Base-by-base conservation (phyloP, 30 jellyfish, hydroid and myxozoan genomes). In the Euphysa ruthae region DNA sequence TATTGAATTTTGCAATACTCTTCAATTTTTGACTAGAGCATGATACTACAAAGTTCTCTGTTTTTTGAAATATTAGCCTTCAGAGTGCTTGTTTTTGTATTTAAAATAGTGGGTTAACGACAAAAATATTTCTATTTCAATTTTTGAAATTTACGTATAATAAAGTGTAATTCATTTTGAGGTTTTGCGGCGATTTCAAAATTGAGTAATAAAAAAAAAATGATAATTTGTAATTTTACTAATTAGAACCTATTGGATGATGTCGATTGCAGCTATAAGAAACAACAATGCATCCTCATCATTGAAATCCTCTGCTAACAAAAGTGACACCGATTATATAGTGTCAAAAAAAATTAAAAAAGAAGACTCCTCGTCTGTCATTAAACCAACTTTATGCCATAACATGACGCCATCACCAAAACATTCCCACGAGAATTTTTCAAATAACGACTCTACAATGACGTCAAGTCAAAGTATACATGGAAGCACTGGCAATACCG, bases 201-300 rank as follows among this genome's bases (percentile, higher is more conserved):
- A n/a, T n/a, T n/a, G n/a, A n/a, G n/a, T n/a, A n/a, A n/a, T n/a
- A n/a, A n/a, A n/a, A n/a, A n/a, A n/a, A n/a, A n/a, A n/a, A n/a
- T n/a, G n/a, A n/a, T n/a, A n/a, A n/a, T n/a, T n/a, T n/a, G n/a
- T n/a, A n/a, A n/a, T n/a, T n/a, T n/a, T n/a, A n/a, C n/a, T n/a
- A n/a, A n/a, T n/a, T n/a, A n/a, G n/a, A 46, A 46, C 60, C 23
- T 5, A 46, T 5, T 46, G 2, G 3, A 46, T 18, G n/a, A 68
- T 68, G 80, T 68, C 80, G 3, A 69, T 50, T 18, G 80, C 69
- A 2, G 29, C 80, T 51, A 68, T 68, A 12, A 72, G 80, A 43
- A 68, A 49, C 54, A 43, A 34, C 20, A 49, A 19, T 8, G 8
- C 30, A 16, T 63, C 77, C 1, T 2, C 61, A 24, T n/a, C 77